phyloP scores from a whole-genome alignment of 2,888 invertebrate genomes.

The Crossocerus cetratus region DNA sequence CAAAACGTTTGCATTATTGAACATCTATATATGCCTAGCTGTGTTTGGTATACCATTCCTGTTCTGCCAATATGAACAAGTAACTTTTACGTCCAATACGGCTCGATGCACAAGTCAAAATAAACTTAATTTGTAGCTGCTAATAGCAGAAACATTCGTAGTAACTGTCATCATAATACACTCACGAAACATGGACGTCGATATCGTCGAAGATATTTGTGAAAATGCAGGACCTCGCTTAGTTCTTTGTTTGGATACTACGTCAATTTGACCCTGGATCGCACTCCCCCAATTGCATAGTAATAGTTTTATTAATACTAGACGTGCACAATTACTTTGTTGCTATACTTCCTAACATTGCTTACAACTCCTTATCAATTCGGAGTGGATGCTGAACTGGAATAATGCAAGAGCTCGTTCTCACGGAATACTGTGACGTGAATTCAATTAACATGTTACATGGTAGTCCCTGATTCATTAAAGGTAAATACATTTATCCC shows the following conservation, averaged over 20 bases:
- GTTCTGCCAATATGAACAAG: constrained; percentile 37
- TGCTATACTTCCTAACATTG: constrained; percentile 55
- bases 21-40: constrained; percentile 26
- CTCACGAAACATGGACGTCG: constrained; percentile 56
- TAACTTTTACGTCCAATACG: constrained; percentile 41
- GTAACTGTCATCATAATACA: constrained; percentile 61
- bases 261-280: constrained; percentile 60
- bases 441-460: constrained; percentile 44
- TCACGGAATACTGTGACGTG: constrained; percentile 46
- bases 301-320: constrained; percentile 68
- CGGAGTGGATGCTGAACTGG: constrained; percentile 59
- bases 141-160: constrained; percentile 53
- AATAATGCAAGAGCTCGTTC: constrained; percentile 44
- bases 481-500: constrained; percentile 44
- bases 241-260: constrained; percentile 48
- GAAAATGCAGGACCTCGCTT: constrained; percentile 69
- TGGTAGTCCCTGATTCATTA: constrained; percentile 50
- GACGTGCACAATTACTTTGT: constrained; percentile 67
- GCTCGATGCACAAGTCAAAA: constrained; percentile 47
- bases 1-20: constrained; percentile 22
- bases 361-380: constrained; percentile 62
- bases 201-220: constrained; percentile 62
- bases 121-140: constrained; percentile 58
- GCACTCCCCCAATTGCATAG: constrained; percentile 55
- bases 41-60: constrained; percentile 21